A percentile compares a stretch with the other conserved stretches of the same genome.
Conservation (phyloP, 2,797 vertebrate species). For the Arctocebus calabarensis region DNA sequence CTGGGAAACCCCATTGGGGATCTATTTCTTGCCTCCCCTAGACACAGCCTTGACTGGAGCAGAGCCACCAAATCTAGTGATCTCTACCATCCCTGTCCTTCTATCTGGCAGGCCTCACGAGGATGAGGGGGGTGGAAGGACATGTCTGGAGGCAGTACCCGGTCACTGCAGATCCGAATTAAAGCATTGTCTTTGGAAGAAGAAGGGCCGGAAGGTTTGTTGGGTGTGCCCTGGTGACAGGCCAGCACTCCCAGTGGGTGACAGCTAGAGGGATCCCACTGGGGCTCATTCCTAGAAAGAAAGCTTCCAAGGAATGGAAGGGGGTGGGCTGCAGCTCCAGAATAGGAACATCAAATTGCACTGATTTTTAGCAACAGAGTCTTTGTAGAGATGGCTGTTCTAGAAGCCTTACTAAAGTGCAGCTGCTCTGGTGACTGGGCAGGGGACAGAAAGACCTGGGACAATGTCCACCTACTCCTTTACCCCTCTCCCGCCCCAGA, state of each 20-base stretch:
- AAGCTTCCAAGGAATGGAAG: background rate
- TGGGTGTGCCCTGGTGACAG: background rate
- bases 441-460: too few species aligned
- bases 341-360: background rate
- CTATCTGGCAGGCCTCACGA: background rate
- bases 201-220: background rate
- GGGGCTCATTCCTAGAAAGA: too few species aligned
- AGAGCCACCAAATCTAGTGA: background rate
- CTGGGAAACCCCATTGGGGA: background rate
- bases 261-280: background rate
- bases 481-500: background rate
- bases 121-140: background rate
- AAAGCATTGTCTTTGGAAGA: background rate
- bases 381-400: background rate
- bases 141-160: fast-evolving
- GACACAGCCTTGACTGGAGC: background rate
- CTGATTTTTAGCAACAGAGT: background rate
- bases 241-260: background rate
- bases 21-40: background rate
- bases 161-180: fast-evolving
- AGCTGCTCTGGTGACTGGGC: background rate
- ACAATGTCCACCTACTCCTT: background rate
- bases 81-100: fast-evolving
- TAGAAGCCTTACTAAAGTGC: background rate
- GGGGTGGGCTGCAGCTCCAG: background rate